phyloP scores from a whole-genome alignment of 2,888 invertebrate genomes.

The Epirrhoe alternata region DNA sequence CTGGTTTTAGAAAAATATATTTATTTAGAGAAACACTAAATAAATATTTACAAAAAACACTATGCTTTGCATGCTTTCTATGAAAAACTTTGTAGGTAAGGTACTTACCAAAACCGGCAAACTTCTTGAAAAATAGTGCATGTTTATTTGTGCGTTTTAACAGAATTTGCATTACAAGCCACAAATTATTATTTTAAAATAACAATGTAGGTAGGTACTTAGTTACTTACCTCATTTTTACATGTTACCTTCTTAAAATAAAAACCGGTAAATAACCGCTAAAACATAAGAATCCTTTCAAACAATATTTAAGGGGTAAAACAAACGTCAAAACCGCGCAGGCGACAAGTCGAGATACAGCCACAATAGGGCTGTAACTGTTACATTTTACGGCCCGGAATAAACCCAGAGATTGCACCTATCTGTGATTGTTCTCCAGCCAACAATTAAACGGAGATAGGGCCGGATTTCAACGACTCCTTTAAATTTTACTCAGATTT shows the following conservation, averaged over 20 bases:
- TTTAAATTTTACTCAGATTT: slow-evolving; percentile 46
- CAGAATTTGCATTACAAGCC: too few species aligned
- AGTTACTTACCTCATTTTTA: neutral
- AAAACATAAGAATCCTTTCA: slow-evolving; percentile 5
- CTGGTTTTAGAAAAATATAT: neutral
- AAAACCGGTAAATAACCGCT: neutral
- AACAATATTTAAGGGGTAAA: slow-evolving; percentile 21
- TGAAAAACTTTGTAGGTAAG: too few species aligned
- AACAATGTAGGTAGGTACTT: too few species aligned
- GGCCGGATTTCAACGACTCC: slow-evolving; percentile 59
- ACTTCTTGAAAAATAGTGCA: too few species aligned
- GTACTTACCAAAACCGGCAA: too few species aligned
- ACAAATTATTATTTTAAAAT: too few species aligned
- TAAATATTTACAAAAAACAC: too few species aligned
- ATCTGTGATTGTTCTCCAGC: slow-evolving; percentile 63
- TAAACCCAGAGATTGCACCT: slow-evolving; percentile 58
- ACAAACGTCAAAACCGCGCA: slow-evolving; percentile 49
- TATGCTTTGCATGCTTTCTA: too few species aligned
- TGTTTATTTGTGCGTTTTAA: too few species aligned
- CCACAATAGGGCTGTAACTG: slow-evolving; percentile 73
- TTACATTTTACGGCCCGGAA: slow-evolving; percentile 74
- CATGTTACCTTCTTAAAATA: neutral
- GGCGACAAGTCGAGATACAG: slow-evolving; percentile 62
- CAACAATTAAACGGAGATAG: slow-evolving; percentile 78
- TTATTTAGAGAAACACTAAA: too few species aligned